Evolutionary conservation across 1,140 invertebrate species (phyloP), one percentile per base, ranked within the genome.

Genomic region (Aphelenchoides fujianensis): DNA sequence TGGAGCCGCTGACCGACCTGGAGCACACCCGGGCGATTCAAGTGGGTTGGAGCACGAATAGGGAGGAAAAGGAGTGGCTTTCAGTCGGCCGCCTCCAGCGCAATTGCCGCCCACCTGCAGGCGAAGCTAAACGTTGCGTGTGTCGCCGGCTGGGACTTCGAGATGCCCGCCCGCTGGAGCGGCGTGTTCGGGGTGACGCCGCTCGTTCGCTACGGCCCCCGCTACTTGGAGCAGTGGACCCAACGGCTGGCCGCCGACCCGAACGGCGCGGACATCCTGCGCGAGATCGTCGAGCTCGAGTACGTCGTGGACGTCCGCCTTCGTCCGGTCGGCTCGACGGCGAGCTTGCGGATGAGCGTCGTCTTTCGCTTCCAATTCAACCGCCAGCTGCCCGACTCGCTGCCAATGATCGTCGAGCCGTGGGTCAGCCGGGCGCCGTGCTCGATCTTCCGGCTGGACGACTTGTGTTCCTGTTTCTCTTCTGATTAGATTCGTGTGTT

Each of bases 1-100:
- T 74, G 72, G 68, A 68, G 41, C 31, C 19, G 3, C n/a, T 36
- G 19, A 37, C 66, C 16, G 41, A 71, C 37, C 27, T 2, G 3
- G 12, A 32, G n/a, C 23, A 66, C 19, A 66, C 36, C 12, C 19
- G 53, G 34, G 5, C 34, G 34, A 7, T 59, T 5, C 55, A 59
- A 23, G 55, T 59, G 41, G 23, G 23, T 59, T 23, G 7, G 5
- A 48, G 23, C 12, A 12, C 23, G 41, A 48, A 48, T 48, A 23
- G 23, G 23, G 41, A 48, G 23, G 41, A 12, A 16, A 16, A 48
- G 12, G 41, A 16, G 12, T 12, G 12, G 41, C 23, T 48, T 48
- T 16, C 41, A 48, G 41, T 12, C 41, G 12, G 23, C 41, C 23
- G 41, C 41, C 23, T 16, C 41, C 23, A 48, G 23, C 12, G 23